A percentile compares a stretch with the other conserved stretches of the same genome.
Evolutionary conservation across 1,140 invertebrate genomes (phyloP).

Genomic region (Anagrus nilaparvatae): DNA sequence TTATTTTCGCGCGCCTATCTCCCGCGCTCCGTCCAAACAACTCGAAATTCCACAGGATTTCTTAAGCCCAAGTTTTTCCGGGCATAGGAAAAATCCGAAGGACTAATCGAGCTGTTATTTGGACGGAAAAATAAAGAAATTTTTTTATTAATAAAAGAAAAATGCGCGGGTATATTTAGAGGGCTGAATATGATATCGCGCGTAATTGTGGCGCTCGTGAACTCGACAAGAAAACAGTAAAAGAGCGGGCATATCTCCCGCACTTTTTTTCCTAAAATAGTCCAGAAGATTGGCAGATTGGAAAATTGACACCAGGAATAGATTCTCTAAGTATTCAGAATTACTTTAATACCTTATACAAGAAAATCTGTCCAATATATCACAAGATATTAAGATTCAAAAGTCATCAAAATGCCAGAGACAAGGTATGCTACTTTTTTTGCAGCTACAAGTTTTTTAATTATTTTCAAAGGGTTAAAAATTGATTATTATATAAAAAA

Average conservation of each 20-base stretch:
- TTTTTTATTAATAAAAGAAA: not conserved
- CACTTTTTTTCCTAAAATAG: slow-evolving; percentile 17
- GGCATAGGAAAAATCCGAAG: not conserved
- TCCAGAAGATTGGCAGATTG: no score
- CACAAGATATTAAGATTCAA: no score
- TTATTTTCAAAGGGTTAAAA: slow-evolving; percentile 6
- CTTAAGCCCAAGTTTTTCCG: no score
- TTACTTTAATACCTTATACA: no score
- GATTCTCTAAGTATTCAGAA: no score
- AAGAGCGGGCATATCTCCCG: slow-evolving; percentile 22
- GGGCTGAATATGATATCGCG: not conserved
- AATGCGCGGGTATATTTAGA: not conserved
- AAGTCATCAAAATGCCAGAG: slow-evolving; percentile 33
- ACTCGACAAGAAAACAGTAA: slow-evolving; percentile 9
- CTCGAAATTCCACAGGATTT: not conserved
- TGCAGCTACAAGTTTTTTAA: slow-evolving; percentile 14
- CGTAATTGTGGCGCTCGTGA: not conserved
- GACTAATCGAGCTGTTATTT: slow-evolving; percentile 18
- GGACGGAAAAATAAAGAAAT: slow-evolving; percentile 11
- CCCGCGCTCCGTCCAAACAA: slow-evolving; percentile 32
- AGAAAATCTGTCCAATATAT: no score
- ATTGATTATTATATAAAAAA: not conserved
- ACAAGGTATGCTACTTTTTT: slow-evolving; percentile 32
- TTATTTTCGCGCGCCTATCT: slow-evolving; percentile 38
- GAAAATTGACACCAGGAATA: no score